Evolutionary conservation across 2,888 invertebrate genomes (phyloP), one percentile per base, ranked within the genome.

Genomic region (Drosophila quinaria): DNA sequence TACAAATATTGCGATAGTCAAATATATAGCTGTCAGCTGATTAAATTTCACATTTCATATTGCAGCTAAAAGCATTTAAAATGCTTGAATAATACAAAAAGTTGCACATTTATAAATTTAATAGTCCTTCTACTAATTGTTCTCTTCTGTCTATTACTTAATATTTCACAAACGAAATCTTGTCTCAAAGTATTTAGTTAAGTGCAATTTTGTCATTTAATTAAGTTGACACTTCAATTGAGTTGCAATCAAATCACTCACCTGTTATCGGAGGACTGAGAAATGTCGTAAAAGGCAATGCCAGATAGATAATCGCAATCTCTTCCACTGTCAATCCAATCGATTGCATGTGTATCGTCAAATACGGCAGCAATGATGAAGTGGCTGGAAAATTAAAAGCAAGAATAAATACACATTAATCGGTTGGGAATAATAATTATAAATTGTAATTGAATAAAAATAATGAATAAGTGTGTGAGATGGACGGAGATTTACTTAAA

Each of bases 331-430:
- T 96, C 66, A 98, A 94, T 69, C 97, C 97, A 91, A 97, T 95
- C 90, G 96, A 93, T 93, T 96, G 97, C 97, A 98, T 97, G 93
- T 97, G 97, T 80, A 98, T 96, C 2, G 97, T 96, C 89, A 98
- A 93, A 92, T 97, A 98, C 0, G 98, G 97, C 65, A 97, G 93
- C 56, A 98, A 94, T 8, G 96, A 96, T 56, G 97, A 97, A 37
- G 97, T 96, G 55, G 97, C 97, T 96, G 92, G 31, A 94, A 94
- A 41, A 39, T 35, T 0, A 8, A 29, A 8, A 29, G 25, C 25
- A 49, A 54, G 44, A 15, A 49, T 17, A 25, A 41, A 31, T 19
- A 29, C 9, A 9, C 35, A 10, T 37, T 15, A 11, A 29, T 22
- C 8, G 11, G 15, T 5, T 8, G 13, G 8, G 10, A 17, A 41